These are phyloP conservation scores for Ochlodes sylvanus DNA, from an alignment of 2,888 invertebrate species.

Conservation along the genomic window DNA sequence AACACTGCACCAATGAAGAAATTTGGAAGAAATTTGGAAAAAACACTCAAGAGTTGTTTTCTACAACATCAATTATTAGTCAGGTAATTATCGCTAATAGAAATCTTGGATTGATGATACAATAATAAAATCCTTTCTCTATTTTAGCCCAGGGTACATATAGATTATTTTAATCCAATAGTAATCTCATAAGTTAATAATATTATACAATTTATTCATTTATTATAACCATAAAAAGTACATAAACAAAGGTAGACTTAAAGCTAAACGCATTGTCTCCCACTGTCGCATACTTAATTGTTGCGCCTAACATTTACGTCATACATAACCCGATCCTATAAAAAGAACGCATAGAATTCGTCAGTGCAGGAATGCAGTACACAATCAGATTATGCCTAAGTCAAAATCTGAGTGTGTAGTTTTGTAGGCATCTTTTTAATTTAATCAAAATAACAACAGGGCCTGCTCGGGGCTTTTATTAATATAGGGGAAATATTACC, in stretches of 20 bases:
- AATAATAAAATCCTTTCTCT: neutral
- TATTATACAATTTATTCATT: no score
- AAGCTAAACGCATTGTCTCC: no score
- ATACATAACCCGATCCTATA: no score
- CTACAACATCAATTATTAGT: conserved; percentile 75
- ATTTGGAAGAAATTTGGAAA: conserved; percentile 67
- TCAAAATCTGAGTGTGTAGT: conserved; percentile 47
- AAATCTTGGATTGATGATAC: no score
- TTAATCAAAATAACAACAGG: conserved; percentile 37
- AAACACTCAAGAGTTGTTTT: conserved; percentile 63
- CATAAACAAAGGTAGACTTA: no score
- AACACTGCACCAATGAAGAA: conserved; percentile 57
- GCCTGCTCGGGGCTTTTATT: conserved; percentile 1
- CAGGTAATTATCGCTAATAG: conserved; percentile 50
- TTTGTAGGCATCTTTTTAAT: conserved; percentile 50
- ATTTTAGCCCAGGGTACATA: no score
- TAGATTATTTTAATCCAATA: no score
- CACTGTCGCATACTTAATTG: no score
- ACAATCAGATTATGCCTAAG: conserved; percentile 45
- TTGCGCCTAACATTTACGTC: no score
- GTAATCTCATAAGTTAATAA: no score
- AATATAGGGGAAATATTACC: neutral
- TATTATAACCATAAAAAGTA: no score
- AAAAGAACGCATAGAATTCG: no score
- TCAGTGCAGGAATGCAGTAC: neutral